Conservation (phyloP, 1,140 invertebrate genomes). For the Stegodyphus mimosarum region DNA sequence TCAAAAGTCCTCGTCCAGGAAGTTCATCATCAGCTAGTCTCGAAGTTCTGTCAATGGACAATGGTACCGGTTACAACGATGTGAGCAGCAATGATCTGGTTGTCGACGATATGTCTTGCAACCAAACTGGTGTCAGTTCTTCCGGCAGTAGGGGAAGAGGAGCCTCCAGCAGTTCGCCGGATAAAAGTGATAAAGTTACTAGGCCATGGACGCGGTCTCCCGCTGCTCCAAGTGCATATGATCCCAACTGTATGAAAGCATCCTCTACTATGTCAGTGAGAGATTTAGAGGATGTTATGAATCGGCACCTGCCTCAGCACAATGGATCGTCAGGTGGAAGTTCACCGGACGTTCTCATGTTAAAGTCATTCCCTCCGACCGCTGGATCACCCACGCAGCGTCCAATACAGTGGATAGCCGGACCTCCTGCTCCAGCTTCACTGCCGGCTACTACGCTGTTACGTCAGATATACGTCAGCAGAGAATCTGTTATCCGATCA, state of each 20-base stretch:
- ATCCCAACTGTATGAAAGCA: neutral
- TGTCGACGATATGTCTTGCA: constrained; percentile 24
- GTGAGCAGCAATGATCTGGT: constrained; percentile 5
- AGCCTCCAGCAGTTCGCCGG: neutral
- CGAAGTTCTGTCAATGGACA: constrained; percentile 37
- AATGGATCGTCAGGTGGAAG: neutral
- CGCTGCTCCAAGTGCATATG: neutral
- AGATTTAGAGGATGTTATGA: constrained; percentile 96
- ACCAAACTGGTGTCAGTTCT: no score
- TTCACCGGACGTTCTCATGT: constrained; percentile 30
- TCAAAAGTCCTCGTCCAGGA: constrained; percentile 45
- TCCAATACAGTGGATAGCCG: constrained; percentile 94
- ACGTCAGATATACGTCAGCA: constrained; percentile 89
- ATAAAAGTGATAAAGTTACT: constrained; percentile 42
- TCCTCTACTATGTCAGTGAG: constrained; percentile 39
- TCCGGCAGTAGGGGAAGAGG: neutral
- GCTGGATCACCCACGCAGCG: neutral
- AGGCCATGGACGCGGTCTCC: constrained; percentile 56
- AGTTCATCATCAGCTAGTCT: constrained; percentile 40
- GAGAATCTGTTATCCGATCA: constrained; percentile 93
- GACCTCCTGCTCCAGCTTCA: constrained; percentile 70
- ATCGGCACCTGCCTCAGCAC: constrained; percentile 83
- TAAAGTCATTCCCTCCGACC: constrained; percentile 40
- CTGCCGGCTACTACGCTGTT: constrained; percentile 84
- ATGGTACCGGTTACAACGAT: constrained; percentile 10